phyloP scores from a whole-genome alignment of 2,888 invertebrate genomes.

The Uloborus plumipes region DNA sequence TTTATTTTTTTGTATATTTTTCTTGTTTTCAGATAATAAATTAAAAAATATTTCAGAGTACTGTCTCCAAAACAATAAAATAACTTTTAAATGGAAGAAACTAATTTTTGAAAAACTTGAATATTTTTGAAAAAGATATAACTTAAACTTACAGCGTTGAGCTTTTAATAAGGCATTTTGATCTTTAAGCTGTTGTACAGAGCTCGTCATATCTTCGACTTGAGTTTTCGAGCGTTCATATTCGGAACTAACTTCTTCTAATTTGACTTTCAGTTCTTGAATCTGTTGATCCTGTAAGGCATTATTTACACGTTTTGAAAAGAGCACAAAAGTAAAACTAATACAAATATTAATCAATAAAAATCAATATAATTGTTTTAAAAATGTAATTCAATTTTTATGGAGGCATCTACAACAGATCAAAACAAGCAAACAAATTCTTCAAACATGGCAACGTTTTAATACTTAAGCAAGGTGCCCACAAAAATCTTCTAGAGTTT shows the following conservation, averaged over 20 bases:
- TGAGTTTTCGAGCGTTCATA: slow-evolving; percentile 70
- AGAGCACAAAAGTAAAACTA: neutral
- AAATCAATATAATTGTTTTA: too few relatives aligned
- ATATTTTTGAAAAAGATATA: too few relatives aligned
- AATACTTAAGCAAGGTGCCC: too few relatives aligned
- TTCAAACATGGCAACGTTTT: too few relatives aligned
- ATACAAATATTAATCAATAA: neutral
- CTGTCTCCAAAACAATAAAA: too few relatives aligned
- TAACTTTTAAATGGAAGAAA: too few relatives aligned
- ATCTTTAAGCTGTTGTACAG: slow-evolving; percentile 83
- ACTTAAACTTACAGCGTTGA: slow-evolving; percentile 47
- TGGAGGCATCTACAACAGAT: neutral
- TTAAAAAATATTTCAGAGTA: too few relatives aligned
- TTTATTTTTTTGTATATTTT: too few relatives aligned
- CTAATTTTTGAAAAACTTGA: too few relatives aligned
- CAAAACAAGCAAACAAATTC: neutral
- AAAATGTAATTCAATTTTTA: neutral
- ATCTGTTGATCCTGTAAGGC: slow-evolving; percentile 70
- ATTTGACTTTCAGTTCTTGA: slow-evolving; percentile 68
- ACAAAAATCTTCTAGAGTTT: too few relatives aligned
- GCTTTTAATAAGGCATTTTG: slow-evolving; percentile 89
- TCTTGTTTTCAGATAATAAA: too few relatives aligned
- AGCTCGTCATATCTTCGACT: slow-evolving; percentile 79
- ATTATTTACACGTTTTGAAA: neutral
- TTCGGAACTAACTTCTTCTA: slow-evolving; percentile 68